Base-by-base conservation (phyloP, 2,797 vertebrate species). In the Rhabdophis nuchalis region DNA sequence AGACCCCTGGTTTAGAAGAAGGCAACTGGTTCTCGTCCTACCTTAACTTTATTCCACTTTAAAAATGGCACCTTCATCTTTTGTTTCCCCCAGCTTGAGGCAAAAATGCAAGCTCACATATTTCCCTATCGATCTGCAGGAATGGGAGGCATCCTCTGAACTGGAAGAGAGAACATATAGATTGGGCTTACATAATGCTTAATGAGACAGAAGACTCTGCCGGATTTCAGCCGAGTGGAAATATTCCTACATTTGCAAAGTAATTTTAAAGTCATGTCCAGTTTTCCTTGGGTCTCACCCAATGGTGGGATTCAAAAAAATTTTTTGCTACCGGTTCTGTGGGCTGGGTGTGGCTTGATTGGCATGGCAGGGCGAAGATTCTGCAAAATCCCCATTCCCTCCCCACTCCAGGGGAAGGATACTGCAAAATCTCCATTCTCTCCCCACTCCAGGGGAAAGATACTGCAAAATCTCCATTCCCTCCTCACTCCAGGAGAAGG, bases 201-300 rank as follows among this genome's bases (percentile, higher is more conserved):
- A 64, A 85, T 88, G 89, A 87, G 23, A 14, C 87, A 0, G 29
- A 58, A 87, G 77, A 91, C 90, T 3, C 0, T 61, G 27, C 2
- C 1, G 52, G 56, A 86, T 77, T 85, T 27, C 89, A 93, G 87
- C 86, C 88, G 18, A 5, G 82, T 50, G 52, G 92, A 85, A 92
- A 93, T 46, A 32, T 20, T 90, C 91, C 64, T 93, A 13, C 60
- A 95, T 95, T 93, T 87, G 56, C 72, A n/a, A 41, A 61, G 82
- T 29, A 41, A 25, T 89, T 53, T 86, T 60, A 86, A 88, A 53
- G 60, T 57, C 94, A 88, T 50, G 0, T 89, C 60, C 54, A 50
- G 3, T 58, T 94, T 93, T 91, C 1, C 0, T 77, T 91, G 91
- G 93, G 93, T 77, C 82, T 86, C 92, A 77, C 36, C 91, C 91